Percentiles rank a stretch among this genome's conserved stretches.
These are phyloP conservation scores for Himalopsyche anomala DNA, from an alignment of 2,888 invertebrate species.

Conservation along the genomic window DNA sequence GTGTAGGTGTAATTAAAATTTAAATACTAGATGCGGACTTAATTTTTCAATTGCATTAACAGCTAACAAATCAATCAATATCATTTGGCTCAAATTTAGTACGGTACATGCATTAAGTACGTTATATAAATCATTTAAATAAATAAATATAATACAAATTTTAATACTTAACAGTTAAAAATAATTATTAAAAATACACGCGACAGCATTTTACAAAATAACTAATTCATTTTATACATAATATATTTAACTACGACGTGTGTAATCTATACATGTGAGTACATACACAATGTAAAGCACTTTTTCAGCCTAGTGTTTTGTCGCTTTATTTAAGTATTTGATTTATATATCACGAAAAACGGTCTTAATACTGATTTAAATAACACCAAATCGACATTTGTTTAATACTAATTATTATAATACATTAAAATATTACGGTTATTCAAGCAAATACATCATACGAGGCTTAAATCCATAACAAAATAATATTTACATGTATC, in stretches of 20 bases:
- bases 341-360: conserved; percentile 59
- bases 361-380: conserved; percentile 58
- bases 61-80: too few relatives aligned
- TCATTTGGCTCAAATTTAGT: conserved; percentile 32
- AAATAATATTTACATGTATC: not conserved
- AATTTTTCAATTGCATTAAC: too few relatives aligned
- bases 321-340: conserved; percentile 18
- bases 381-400: conserved; percentile 34
- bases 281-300: conserved; percentile 37
- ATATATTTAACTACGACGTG: not conserved
- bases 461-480: not conserved
- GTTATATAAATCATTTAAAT: not conserved
- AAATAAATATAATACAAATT: conserved; percentile 19
- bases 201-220: not conserved
- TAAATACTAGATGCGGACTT: too few relatives aligned
- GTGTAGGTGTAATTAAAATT: too few relatives aligned
- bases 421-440: conserved; percentile 25
- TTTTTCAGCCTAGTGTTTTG: conserved; percentile 37
- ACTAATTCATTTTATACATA: conserved; percentile 1
- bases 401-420: not conserved
- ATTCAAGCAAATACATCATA: conserved; percentile 38
- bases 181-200: not conserved
- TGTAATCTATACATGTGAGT: not conserved
- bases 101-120: not conserved
- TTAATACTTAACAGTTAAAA: not conserved